Base-by-base conservation (phyloP, 2,113 vertebrate genomes). In the Panthera tigris region DNA sequence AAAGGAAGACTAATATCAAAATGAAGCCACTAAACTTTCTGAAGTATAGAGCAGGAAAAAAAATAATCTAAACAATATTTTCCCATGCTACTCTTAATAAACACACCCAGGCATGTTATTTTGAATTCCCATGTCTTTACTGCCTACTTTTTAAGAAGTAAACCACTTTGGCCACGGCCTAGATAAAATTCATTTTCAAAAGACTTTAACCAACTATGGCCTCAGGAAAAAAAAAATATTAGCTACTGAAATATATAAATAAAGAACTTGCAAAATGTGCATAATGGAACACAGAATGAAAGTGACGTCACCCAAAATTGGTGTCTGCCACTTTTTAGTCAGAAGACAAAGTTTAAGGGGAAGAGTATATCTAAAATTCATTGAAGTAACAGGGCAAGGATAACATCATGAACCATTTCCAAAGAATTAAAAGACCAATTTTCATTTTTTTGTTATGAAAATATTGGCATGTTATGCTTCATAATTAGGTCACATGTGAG, bases 401-500 rank as follows among this genome's bases (percentile, higher is more conserved):
- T 98, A 97, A 94, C 4, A 80, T 29, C 36, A 76, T 63, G 83
- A 97, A 89, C 91, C 31, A 96, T 11, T 97, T 80, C 79, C 97
- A 97, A 98, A 98, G 79, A 97, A 87, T 96, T 97, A 96, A 96
- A 98, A 93, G 27, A 97, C 21, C 10, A 91, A 5, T 13, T 97
- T 97, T 36, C 65, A 97, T 1, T 87, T 79, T 96, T 97, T 95
- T 94, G 79, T 93, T 97, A 96, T 85, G 80, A 97, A 95, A 96
- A 97, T 98, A 97, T 86, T 97, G 63, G 7, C 81, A 89, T 94
- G 39, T 63, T 95, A 96, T 76, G 41, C 96, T 98, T 98, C 57
- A 79, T 95, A 97, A 98, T 97, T 98, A 92, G 36, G 91, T 98
- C 96, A 95, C 69, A 96, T 93, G 36, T 98, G 95, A 97, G 92